A percentile compares a stretch with the other conserved stretches of the same genome.
Conservation (phyloP, 2,113 vertebrate genomes). For the Spizaetus ornatus region DNA sequence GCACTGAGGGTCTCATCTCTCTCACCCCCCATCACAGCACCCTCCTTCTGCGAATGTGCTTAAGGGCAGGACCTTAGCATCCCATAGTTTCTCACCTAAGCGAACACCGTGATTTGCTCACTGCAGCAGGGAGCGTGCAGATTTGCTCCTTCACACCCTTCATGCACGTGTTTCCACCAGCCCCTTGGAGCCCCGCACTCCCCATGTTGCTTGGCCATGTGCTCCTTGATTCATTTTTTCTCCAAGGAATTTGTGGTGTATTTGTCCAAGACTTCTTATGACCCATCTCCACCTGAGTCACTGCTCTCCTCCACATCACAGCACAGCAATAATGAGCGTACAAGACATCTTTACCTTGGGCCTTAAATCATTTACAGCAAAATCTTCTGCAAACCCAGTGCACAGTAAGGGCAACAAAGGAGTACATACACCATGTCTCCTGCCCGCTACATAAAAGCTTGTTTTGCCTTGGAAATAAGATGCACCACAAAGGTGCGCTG, state of each 20-base stretch:
- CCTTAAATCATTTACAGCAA: not conserved
- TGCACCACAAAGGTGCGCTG: not conserved
- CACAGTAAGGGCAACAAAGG: not conserved
- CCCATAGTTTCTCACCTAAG: not conserved
- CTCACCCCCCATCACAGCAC: fast-evolving
- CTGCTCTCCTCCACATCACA: not conserved
- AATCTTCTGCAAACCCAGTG: not conserved
- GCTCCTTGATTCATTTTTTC: not conserved
- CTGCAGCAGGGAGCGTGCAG: too few species aligned
- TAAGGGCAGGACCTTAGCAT: not conserved
- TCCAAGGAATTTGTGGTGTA: not conserved
- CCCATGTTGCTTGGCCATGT: not conserved
- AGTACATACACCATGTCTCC: fast-evolving
- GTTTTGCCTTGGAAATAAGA: not conserved
- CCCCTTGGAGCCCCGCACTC: not conserved
- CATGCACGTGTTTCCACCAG: not conserved
- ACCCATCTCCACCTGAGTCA: not conserved
- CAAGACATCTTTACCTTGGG: not conserved
- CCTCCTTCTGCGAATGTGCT: fast-evolving
- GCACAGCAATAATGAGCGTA: not conserved
- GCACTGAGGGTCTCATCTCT: not conserved
- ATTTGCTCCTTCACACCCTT: not conserved
- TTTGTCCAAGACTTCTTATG: not conserved
- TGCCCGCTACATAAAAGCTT: fast-evolving
- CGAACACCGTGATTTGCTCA: not conserved